phyloP scores from a whole-genome alignment of 64 coral and sea anemone species.

The Stichodactyla mertensii region DNA sequence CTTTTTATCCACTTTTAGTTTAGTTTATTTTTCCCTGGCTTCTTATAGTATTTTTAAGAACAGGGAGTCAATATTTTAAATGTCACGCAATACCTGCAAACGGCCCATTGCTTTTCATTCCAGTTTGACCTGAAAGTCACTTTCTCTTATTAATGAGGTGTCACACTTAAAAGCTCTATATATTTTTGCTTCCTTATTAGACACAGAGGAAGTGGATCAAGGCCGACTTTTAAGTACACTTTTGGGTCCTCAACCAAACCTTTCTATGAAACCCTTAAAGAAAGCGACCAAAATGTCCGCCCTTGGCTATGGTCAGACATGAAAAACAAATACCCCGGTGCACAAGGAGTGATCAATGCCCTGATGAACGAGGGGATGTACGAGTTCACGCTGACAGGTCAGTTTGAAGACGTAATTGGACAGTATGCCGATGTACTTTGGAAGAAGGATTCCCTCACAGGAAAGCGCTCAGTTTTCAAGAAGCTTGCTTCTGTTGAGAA shows the following conservation, averaged over 20 bases:
- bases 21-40: too few relatives aligned
- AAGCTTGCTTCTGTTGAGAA: neutral
- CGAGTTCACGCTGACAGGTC: constrained; percentile 53
- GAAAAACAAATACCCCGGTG: constrained; percentile 11
- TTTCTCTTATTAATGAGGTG: neutral
- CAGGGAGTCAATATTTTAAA: too few relatives aligned
- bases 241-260: constrained; percentile 27
- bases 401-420: constrained; percentile 54
- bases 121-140: too few relatives aligned
- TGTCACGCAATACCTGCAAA: too few relatives aligned
- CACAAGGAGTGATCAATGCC: constrained; percentile 9
- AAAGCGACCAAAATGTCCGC: constrained; percentile 22
- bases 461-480: neutral
- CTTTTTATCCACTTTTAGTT: too few relatives aligned
- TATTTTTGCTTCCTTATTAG: constrained; percentile 3
- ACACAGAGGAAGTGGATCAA: constrained; percentile 2
- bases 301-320: constrained; percentile 62
- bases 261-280: constrained; percentile 47
- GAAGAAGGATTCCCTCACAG: constrained; percentile 5
- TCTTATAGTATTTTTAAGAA: too few relatives aligned
- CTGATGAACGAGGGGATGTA: constrained; percentile 36
- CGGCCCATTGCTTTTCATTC: too few relatives aligned
- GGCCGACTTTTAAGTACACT: constrained; percentile 25
- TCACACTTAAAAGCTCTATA: neutral
- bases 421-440: constrained; percentile 29